Evolutionary conservation across 2,797 vertebrate genomes (phyloP), one percentile per base, ranked within the genome.

Genomic region (Anguilla megastoma): DNA sequence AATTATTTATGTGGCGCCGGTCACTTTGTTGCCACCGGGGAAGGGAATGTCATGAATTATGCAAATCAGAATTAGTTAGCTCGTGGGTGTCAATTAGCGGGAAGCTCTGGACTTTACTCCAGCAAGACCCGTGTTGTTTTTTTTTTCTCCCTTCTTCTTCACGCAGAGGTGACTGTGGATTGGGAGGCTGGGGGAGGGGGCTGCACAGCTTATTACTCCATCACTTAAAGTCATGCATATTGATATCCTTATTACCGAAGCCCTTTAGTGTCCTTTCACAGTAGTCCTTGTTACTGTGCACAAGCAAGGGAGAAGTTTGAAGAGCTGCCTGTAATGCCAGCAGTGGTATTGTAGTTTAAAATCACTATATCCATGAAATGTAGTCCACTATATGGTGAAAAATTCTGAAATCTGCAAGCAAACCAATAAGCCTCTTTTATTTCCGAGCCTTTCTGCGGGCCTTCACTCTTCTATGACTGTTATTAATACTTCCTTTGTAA

Each of bases 1-100:
- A 93, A 92, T 93, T 93, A 94, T 95, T 93, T 92, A 95, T 91
- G 91, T 92, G 86, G 89, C 63, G 89, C 89, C 91, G 92, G 92
- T 93, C 91, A 92, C 92, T 92, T 90, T 90, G 88, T 90, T 84
- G 86, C 87, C 89, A 86, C 86, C 83, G 90, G 90, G 86, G 86
- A 86, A 89, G 86, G 85, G 90, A 90, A 92, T 88, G 93, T 84
- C 60, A 88, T 92, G 92, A 94, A 91, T 94, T 92, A 94, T 93
- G 93, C 91, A 94, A 94, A 95, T 93, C 86, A 91, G 93, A 95
- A 88, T 91, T 84, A 90, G 93, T 93, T 93, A 92, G 92, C 93
- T 93, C 27, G 87, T 91, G 90, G 93, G 91, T 89, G 88, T 92
- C 90, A 93, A 92, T 94, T 92, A 95, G 93, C 82, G 85, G 86